These are phyloP conservation scores for Polypterus bichir DNA, from an alignment of 2,113 vertebrate species.

Conservation along the genomic window DNA sequence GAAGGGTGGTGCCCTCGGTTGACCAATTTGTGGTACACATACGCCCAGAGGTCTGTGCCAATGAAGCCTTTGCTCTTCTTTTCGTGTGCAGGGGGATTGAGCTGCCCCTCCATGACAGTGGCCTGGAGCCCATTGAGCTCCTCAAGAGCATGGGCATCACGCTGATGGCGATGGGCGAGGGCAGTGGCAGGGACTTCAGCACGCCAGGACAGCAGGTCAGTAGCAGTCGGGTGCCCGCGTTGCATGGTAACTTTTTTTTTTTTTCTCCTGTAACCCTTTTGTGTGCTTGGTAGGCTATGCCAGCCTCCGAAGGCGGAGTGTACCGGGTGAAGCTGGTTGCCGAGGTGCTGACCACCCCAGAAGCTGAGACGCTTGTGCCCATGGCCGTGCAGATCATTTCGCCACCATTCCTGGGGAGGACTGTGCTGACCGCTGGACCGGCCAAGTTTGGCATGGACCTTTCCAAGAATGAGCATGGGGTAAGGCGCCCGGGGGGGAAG, in stretches of 20 bases:
- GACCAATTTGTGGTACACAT: background rate
- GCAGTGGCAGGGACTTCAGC: conserved; percentile 18
- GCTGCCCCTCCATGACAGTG: conserved; percentile 47
- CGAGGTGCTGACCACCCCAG: conserved; percentile 42
- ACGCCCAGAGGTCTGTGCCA: background rate
- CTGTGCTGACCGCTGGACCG: conserved; percentile 52
- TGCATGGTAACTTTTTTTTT: background rate
- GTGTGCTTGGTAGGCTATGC: background rate
- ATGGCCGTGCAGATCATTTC: conserved; percentile 58
- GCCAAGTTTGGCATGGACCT: conserved; percentile 65
- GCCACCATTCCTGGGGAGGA: conserved; percentile 52
- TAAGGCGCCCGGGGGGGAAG: conserved; percentile 20
- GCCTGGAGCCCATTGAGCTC: conserved; percentile 57
- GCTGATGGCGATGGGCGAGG: conserved; percentile 44
- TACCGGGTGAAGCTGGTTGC: conserved; percentile 54
- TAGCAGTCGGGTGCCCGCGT: background rate
- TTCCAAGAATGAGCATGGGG: conserved; percentile 56
- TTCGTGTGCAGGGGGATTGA: conserved; percentile 43
- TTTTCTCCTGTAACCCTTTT: background rate
- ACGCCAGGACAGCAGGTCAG: conserved; percentile 6
- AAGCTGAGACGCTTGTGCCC: conserved; percentile 42
- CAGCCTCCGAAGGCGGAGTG: conserved; percentile 23
- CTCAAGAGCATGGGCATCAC: conserved; percentile 63
- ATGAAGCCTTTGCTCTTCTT: background rate
- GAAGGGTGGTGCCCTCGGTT: background rate